A percentile compares a stretch with the other conserved stretches of the same genome.
These are phyloP conservation scores for Tachyglossus aculeatus DNA, from an alignment of 2,797 vertebrate genomes.

Conservation along the genomic window DNA sequence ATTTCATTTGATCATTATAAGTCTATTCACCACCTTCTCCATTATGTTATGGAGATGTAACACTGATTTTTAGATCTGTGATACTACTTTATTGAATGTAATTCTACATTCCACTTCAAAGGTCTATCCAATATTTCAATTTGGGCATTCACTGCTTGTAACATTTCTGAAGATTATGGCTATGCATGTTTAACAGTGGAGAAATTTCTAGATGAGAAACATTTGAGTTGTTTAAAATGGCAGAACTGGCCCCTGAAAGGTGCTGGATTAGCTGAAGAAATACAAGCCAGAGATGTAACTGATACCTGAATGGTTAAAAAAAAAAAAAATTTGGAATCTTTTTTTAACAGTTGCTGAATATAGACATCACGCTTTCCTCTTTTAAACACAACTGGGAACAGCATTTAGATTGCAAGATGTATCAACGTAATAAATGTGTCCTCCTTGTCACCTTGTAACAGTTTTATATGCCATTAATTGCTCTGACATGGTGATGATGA, in stretches of 20 bases:
- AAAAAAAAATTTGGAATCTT: too few relatives aligned
- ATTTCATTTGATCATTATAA: too few relatives aligned
- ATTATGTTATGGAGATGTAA: too few relatives aligned
- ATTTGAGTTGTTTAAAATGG: conserved; percentile 26
- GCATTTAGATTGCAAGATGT: not conserved
- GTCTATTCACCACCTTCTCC: too few relatives aligned
- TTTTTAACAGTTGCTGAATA: conserved; percentile 23
- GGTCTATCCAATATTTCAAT: too few relatives aligned
- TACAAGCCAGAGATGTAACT: conserved; percentile 27
- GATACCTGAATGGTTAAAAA: conserved; percentile 31
- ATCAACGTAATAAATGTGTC: not conserved
- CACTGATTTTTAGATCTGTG: too few relatives aligned
- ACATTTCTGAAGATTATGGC: too few relatives aligned
- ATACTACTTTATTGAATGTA: too few relatives aligned
- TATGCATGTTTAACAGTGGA: too few relatives aligned
- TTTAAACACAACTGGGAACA: conserved; percentile 9
- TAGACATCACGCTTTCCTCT: conserved; percentile 19
- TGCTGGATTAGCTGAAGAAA: conserved; percentile 21
- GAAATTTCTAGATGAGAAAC: conserved; percentile 37
- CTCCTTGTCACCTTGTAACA: conserved; percentile 23
- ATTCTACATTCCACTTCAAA: too few relatives aligned
- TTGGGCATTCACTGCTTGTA: too few relatives aligned
- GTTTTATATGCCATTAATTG: conserved; percentile 44
- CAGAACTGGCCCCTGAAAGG: conserved; percentile 25
- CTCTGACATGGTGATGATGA: not conserved